Base-by-base conservation (phyloP, 1,140 invertebrate species). In the Streblospio benedicti region DNA sequence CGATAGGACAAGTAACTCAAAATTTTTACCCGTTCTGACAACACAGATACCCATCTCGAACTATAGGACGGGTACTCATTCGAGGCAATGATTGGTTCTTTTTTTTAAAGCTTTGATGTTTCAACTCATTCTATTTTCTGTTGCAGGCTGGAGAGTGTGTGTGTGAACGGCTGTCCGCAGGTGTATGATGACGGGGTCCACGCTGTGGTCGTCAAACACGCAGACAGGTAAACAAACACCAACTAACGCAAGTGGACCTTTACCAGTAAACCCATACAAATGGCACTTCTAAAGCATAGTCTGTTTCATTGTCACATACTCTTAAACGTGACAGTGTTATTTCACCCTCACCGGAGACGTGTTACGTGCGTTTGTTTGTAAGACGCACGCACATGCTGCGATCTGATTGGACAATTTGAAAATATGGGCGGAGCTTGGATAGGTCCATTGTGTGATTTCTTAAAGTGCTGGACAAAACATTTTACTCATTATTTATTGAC, bases 141-240 rank as follows among this genome's bases (percentile, higher is more conserved):
- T 70, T 68, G 12, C 65, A 75, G 74, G 51, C 56, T 76, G 33
- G 69, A 74, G 54, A 70, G 67, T 63, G 52, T 75, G 25, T 75
- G 70, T 68, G 57, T 76, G 9, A 76, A 74, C 68, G 74, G 74
- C 4, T 76, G 73, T 58, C 71, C 71, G 50, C 60, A 61, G 31
- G 60, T 76, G 6, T 63, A 62, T 33, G 71, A 76, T 62, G 65
- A 70, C 45, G 69, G 69, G 6, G 52, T 76, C 32, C 63, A 70
- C 51, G 66, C 66, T 25, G 54, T 74, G 9, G 60, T 74, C 14
- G 68, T 63, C 33, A 72, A 71, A 52, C 74, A 76, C 67, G 74
- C 72, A 6, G 50, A 59, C 47, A 69, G 68, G 72, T 71, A 51
- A 59, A 58, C 57, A 38, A 4, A 32, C 12, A 49, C 23, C 12